phyloP scores from a whole-genome alignment of 2,888 invertebrate species.

The Anorthoa munda region DNA sequence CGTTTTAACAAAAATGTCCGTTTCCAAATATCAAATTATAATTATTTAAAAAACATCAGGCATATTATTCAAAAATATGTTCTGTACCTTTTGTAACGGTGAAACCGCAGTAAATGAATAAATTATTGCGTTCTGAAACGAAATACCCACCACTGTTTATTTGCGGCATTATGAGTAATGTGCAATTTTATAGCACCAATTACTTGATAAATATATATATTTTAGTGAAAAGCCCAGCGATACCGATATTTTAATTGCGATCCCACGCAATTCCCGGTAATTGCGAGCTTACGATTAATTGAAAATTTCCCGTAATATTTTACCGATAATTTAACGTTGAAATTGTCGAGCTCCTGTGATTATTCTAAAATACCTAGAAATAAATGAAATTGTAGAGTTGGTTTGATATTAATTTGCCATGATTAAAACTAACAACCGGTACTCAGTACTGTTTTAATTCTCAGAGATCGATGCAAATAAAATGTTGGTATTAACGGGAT shows the following conservation, averaged over 20 bases:
- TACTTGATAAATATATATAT: slow-evolving; percentile 13
- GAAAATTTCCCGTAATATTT: not conserved
- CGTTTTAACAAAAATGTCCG: not conserved
- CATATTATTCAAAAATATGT: not conserved
- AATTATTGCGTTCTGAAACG: not conserved
- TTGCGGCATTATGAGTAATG: slow-evolving; percentile 21
- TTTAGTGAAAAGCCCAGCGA: not conserved
- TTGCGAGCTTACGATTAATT: not conserved
- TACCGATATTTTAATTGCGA: slow-evolving; percentile 21
- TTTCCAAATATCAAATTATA: not conserved
- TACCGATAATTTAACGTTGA: not conserved
- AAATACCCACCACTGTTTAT: slow-evolving; percentile 3
- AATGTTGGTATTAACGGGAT: not conserved
- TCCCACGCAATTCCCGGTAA: slow-evolving; percentile 16
- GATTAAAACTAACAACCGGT: not conserved
- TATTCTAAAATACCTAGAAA: not conserved
- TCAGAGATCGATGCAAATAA: not conserved
- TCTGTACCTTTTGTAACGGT: not conserved
- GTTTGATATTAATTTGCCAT: not conserved
- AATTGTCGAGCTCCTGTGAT: not conserved
- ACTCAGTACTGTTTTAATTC: not conserved
- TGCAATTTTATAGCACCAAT: slow-evolving; percentile 23
- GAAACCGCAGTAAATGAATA: not conserved
- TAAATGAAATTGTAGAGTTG: not conserved
- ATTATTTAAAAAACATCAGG: not conserved